Percentiles rank a stretch among this genome's conserved stretches.
These are phyloP conservation scores for Ctenopoma kingsleyae DNA, from an alignment of 2,797 vertebrate genomes.

Conservation along the genomic window DNA sequence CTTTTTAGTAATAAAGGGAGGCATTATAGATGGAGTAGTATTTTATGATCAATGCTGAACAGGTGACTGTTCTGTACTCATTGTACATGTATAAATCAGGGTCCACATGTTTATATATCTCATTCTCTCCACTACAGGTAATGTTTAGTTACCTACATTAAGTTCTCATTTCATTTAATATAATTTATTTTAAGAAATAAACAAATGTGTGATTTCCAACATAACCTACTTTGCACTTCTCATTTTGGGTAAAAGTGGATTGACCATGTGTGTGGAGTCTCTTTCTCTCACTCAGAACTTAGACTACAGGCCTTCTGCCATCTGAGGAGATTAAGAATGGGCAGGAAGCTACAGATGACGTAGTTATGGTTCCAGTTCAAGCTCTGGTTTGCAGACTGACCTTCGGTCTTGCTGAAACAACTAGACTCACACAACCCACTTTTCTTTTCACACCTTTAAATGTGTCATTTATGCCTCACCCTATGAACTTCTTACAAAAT, in stretches of 20 bases:
- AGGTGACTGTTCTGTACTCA: too few species aligned
- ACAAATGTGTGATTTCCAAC: constrained; percentile 15
- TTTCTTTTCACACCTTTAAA: background rate
- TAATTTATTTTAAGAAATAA: background rate
- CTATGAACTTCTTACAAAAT: background rate
- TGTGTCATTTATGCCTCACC: background rate
- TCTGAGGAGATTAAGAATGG: constrained; percentile 41
- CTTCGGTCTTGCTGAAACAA: constrained; percentile 16
- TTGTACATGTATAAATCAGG: background rate
- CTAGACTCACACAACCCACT: background rate
- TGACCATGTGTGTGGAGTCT: constrained; percentile 15
- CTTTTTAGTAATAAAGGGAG: background rate
- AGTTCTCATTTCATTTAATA: background rate
- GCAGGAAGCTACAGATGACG: constrained; percentile 21
- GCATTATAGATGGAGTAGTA: background rate
- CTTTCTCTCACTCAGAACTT: constrained; percentile 3
- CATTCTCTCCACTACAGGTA: background rate
- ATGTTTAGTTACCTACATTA: background rate
- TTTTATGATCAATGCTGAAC: too few species aligned
- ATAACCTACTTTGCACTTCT: constrained; percentile 8
- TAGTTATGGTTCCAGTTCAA: constrained; percentile 58
- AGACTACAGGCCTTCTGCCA: background rate
- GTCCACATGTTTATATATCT: background rate
- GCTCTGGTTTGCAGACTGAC: constrained; percentile 15
- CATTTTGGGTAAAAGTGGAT: background rate